Conservation (phyloP, 2,888 invertebrate genomes). For the Mantis religiosa region DNA sequence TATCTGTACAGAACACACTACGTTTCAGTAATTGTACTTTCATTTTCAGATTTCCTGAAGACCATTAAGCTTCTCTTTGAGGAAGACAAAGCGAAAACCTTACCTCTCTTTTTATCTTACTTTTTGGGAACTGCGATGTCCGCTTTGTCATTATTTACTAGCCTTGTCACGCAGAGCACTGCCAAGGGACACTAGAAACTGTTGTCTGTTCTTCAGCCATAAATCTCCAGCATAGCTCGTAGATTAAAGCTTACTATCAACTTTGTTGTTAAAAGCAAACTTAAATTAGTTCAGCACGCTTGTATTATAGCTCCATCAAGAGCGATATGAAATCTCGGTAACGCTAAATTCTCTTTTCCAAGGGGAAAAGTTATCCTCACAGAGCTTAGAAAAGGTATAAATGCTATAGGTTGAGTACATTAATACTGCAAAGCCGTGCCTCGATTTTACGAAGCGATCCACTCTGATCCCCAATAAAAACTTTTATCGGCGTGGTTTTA, state of each 20-base stretch:
- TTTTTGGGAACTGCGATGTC: too few relatives aligned
- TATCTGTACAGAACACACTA: too few relatives aligned
- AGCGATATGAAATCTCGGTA: not conserved
- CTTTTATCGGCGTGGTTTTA: not conserved
- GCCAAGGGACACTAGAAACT: too few relatives aligned
- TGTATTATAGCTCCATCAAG: not conserved
- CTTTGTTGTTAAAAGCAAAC: not conserved
- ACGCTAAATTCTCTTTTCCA: not conserved
- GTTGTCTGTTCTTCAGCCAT: not conserved
- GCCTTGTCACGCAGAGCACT: too few relatives aligned
- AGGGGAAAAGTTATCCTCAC: not conserved
- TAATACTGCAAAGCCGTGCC: not conserved
- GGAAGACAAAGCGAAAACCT: too few relatives aligned
- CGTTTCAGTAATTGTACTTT: too few relatives aligned
- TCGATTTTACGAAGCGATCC: not conserved
- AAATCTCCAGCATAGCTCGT: not conserved
- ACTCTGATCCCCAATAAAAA: not conserved
- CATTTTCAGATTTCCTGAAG: too few relatives aligned
- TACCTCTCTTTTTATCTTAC: too few relatives aligned
- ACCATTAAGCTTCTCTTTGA: too few relatives aligned
- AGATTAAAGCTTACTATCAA: not conserved
- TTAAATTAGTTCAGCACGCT: not conserved
- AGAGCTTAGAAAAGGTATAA: not conserved
- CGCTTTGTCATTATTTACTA: too few relatives aligned
- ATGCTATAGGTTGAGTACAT: not conserved